Percentiles rank a stretch among this genome's conserved stretches.
These are phyloP conservation scores for Oligia latruncula DNA, from an alignment of 2,888 invertebrate species.

Conservation along the genomic window DNA sequence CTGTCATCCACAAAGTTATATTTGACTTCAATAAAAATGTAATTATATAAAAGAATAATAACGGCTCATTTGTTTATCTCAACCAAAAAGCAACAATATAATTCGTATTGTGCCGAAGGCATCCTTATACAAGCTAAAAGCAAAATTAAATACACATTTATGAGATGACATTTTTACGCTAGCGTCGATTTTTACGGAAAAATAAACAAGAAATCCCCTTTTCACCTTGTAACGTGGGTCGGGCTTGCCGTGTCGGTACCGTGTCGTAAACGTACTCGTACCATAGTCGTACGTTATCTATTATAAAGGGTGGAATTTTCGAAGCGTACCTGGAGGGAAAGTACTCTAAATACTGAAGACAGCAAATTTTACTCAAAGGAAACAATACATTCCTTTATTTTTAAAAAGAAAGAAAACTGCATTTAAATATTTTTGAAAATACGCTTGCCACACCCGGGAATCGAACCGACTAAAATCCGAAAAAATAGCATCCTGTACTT, in stretches of 20 bases:
- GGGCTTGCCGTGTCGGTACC: not conserved
- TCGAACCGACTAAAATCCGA: no score
- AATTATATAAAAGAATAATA: not conserved
- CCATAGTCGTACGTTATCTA: not conserved
- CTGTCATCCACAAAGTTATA: not conserved
- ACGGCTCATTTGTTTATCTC: conserved; percentile 16
- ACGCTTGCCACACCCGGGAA: no score
- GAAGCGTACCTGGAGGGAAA: no score
- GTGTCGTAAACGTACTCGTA: not conserved
- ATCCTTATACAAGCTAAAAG: conserved; percentile 35
- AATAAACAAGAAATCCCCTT: conserved; percentile 30
- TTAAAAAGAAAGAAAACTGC: no score
- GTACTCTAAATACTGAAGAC: no score
- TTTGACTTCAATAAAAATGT: conserved; percentile 7
- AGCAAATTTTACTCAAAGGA: no score
- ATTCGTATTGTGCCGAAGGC: conserved; percentile 30
- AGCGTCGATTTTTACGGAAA: conserved; percentile 31
- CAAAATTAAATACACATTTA: conserved; percentile 49
- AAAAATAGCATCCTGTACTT: no score
- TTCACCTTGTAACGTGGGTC: not conserved
- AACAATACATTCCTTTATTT: no score
- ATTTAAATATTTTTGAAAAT: no score
- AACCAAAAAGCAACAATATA: conserved; percentile 34
- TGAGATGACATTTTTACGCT: conserved; percentile 28
- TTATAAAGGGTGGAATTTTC: no score